Evolutionary conservation across 2,888 invertebrate species (phyloP).

Genomic region (Hydraecia micacea): DNA sequence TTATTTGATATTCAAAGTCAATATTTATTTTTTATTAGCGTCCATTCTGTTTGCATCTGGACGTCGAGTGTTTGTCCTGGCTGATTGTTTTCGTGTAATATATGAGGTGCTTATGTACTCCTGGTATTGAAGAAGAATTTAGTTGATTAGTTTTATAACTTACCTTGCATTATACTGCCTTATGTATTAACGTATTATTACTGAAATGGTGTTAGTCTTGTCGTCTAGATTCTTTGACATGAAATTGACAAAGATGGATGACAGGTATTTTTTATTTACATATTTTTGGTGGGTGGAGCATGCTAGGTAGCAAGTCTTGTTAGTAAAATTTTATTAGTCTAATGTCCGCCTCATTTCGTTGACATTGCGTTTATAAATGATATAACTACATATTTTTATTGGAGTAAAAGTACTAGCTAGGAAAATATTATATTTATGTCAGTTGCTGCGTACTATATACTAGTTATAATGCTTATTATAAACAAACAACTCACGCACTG

Average conservation of each 20-base stretch:
- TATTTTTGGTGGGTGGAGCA: background rate
- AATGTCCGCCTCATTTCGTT: background rate
- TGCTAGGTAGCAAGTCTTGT: background rate
- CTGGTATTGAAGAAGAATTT: conserved; percentile 13
- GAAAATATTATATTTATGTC: too few species aligned
- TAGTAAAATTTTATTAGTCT: background rate
- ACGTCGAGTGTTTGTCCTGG: conserved; percentile 40
- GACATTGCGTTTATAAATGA: background rate
- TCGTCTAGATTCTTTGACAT: background rate
- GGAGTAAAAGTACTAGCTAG: too few species aligned
- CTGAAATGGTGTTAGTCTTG: conserved; percentile 10
- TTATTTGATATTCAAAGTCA: conserved; percentile 82
- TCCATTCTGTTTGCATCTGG: conserved; percentile 67
- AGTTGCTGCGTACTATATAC: too few species aligned
- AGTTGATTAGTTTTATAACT: conserved; percentile 33
- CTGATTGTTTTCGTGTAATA: conserved; percentile 45
- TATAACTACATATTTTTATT: too few species aligned
- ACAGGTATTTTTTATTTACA: conserved; percentile 4
- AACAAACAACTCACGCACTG: background rate
- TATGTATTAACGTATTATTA: conserved; percentile 19
- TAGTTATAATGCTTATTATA: background rate
- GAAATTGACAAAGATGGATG: background rate
- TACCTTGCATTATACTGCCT: background rate
- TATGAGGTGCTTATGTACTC: conserved; percentile 8
- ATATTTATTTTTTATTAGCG: conserved; percentile 86